Percentiles rank a stretch among this genome's conserved stretches.
phyloP scores from a whole-genome alignment of 2,797 vertebrate species.

The Hemibagrus guttatus region DNA sequence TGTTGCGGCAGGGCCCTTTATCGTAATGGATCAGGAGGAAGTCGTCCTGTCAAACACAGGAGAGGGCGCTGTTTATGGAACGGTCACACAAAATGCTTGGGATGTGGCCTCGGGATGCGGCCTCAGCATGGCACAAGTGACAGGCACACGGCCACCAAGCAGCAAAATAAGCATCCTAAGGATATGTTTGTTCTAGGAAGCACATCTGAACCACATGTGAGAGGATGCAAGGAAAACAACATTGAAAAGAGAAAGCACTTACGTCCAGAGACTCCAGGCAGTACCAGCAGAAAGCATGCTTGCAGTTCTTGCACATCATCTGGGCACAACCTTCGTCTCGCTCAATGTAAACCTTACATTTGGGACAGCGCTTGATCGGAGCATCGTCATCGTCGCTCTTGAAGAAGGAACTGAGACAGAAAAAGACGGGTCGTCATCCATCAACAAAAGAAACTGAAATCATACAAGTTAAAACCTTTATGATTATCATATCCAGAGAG shows the following conservation, averaged over 20 bases:
- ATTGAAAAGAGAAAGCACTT: conserved; percentile 71
- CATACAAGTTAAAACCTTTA: background rate
- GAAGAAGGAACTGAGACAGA: conserved; percentile 72
- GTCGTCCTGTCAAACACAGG: conserved; percentile 83
- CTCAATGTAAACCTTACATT: conserved; percentile 98
- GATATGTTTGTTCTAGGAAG: background rate
- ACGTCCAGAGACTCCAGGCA: conserved; percentile 97
- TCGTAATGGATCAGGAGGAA: conserved; percentile 98
- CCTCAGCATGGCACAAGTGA: background rate
- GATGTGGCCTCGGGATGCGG: too few species aligned
- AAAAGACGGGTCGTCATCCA: background rate
- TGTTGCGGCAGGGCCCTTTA: conserved; percentile 98
- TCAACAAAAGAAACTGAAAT: too few species aligned
- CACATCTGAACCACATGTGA: too few species aligned
- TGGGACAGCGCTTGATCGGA: conserved; percentile 97
- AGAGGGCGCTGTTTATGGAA: conserved; percentile 37
- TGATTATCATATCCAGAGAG: background rate
- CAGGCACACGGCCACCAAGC: conserved; percentile 11
- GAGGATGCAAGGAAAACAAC: background rate
- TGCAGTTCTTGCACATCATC: conserved; percentile 99
- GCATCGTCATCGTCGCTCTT: conserved; percentile 84
- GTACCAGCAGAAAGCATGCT: conserved; percentile 99
- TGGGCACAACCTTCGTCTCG: conserved; percentile 97
- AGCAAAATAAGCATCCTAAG: background rate
- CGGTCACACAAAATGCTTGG: conserved; percentile 28